Conservation (phyloP, 2,113 vertebrate species). For the Sminthopsis crassicaudata region DNA sequence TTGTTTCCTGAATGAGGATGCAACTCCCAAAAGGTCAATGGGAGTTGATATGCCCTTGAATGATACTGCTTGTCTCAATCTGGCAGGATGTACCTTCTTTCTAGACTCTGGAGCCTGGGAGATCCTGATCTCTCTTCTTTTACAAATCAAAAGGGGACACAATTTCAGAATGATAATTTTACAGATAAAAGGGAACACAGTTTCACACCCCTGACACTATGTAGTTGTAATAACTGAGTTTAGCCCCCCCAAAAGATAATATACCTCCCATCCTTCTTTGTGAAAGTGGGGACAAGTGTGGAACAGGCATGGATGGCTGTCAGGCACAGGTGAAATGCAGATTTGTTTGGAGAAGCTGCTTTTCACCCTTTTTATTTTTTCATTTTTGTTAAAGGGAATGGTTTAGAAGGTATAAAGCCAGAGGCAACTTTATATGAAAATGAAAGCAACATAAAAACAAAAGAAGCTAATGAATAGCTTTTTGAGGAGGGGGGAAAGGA, state of each 20-base stretch:
- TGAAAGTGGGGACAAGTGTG: no score
- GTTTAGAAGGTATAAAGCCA: not conserved
- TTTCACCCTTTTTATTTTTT: not conserved
- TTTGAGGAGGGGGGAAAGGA: not conserved
- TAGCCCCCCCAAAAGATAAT: not conserved
- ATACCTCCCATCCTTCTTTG: not conserved
- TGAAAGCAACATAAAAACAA: not conserved
- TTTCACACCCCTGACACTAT: no score
- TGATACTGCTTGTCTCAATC: no score
- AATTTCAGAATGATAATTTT: no score
- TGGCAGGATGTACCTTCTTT: no score
- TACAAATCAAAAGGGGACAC: no score
- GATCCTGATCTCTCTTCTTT: no score
- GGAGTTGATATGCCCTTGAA: no score
- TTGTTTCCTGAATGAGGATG: no score
- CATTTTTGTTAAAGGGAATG: not conserved
- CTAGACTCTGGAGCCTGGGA: no score
- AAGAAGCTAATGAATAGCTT: not conserved
- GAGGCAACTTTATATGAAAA: not conserved
- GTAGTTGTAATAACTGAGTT: not conserved
- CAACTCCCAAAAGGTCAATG: no score
- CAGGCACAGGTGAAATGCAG: not conserved
- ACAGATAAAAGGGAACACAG: no score
- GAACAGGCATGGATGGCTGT: not conserved
- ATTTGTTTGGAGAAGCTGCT: not conserved